A percentile compares a stretch with the other conserved stretches of the same genome.
phyloP scores from a whole-genome alignment of 2,888 invertebrate species.

The Acronicta aceris region DNA sequence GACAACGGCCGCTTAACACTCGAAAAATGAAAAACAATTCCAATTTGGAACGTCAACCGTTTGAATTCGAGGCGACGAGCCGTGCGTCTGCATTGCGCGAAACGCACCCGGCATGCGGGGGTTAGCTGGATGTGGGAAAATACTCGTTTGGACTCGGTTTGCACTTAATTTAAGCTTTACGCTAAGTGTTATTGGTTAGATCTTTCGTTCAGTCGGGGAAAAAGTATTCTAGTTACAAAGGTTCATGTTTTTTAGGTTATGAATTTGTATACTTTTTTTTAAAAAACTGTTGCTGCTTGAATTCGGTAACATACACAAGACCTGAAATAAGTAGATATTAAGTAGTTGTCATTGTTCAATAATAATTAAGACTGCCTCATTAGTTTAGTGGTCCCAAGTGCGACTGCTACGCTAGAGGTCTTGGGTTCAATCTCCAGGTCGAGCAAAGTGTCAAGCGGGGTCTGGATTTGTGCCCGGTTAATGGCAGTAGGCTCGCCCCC shows the following conservation, averaged over 20 bases:
- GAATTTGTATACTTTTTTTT: background rate
- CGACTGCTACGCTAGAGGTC: too few relatives aligned
- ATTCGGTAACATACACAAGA: too few relatives aligned
- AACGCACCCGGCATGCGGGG: constrained; percentile 71
- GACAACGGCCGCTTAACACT: constrained; percentile 75
- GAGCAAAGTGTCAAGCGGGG: too few relatives aligned
- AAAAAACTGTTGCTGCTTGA: too few relatives aligned
- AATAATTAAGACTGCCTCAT: too few relatives aligned
- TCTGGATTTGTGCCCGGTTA: too few relatives aligned
- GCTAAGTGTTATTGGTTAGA: constrained; percentile 30
- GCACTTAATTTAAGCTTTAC: constrained; percentile 25
- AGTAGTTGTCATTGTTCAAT: too few relatives aligned
- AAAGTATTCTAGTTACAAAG: background rate
- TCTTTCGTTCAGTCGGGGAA: background rate
- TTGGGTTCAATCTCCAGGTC: too few relatives aligned
- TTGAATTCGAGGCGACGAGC: constrained; percentile 78
- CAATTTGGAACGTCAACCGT: constrained; percentile 85
- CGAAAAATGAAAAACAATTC: constrained; percentile 86
- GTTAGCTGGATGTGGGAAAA: constrained; percentile 43
- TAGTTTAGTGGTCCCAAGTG: too few relatives aligned
- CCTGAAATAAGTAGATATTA: too few relatives aligned
- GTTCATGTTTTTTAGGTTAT: background rate
- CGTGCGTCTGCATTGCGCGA: constrained; percentile 68
- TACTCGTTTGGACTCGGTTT: constrained; percentile 39
- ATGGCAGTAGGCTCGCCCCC: too few relatives aligned